Evolutionary conservation across 2,113 vertebrate species (phyloP).

Genomic region (Heterocephalus glaber): DNA sequence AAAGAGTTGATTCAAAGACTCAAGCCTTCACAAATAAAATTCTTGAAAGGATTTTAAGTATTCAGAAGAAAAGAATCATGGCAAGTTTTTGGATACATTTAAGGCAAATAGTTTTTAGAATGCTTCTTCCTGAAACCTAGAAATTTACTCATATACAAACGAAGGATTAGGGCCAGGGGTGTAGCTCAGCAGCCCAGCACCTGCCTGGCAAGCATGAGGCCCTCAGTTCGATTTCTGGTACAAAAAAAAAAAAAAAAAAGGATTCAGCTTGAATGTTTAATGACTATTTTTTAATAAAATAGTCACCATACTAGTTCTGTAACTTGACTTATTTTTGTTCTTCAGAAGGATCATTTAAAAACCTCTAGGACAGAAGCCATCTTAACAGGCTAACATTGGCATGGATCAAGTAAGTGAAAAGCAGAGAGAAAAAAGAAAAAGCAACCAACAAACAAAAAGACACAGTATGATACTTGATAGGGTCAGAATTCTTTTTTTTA

Average conservation of each 20-base stretch:
- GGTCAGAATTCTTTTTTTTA: neutral
- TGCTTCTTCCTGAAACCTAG: conserved; percentile 10
- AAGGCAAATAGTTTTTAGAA: conserved; percentile 15
- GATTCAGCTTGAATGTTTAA: conserved; percentile 8
- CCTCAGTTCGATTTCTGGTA: too few species aligned
- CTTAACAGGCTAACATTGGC: neutral
- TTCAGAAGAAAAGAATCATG: neutral
- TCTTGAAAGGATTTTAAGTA: neutral
- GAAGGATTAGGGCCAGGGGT: neutral
- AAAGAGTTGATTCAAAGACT: neutral
- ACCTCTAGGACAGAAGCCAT: neutral
- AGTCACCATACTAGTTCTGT: neutral
- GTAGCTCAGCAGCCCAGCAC: too few species aligned
- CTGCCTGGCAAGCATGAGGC: too few species aligned
- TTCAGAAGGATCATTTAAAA: conserved; percentile 42
- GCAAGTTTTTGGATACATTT: neutral
- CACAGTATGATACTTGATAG: neutral
- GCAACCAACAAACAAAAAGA: neutral
- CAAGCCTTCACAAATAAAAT: neutral
- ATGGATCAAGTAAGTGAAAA: neutral
- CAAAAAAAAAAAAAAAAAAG: conserved; percentile 12
- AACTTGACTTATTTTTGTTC: conserved; percentile 22
- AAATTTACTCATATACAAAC: conserved; percentile 24
- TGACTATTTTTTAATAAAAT: neutral
- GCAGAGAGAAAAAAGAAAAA: neutral